Evolutionary conservation across 2,797 vertebrate species (phyloP), one percentile per base, ranked within the genome.

Genomic region (Macroramphosus scolopax): DNA sequence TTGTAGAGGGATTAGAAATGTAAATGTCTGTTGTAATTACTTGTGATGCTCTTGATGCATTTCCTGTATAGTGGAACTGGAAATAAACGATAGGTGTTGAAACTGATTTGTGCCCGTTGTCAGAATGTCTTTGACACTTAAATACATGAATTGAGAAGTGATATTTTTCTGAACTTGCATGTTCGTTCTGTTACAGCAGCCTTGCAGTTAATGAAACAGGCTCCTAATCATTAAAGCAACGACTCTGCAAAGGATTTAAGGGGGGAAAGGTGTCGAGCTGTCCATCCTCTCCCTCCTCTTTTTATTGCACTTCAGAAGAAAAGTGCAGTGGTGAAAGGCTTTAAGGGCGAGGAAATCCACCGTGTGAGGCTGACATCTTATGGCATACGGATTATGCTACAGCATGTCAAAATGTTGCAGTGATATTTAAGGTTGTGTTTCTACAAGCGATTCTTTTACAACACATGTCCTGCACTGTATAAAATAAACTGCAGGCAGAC

Each of bases 161-260:
- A 44, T 30, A 51, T 66, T 71, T 57, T 68, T 66, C 78, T 75
- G 48, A 76, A 63, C 41, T 51, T 37, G 75, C 50, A 44, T 47
- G 65, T 63, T 78, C 44, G 36, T 73, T 72, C 54, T 63, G 40
- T 75, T 24, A 47, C 40, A 63, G 46, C 45, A 5, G 35, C 34
- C 43, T 45, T 40, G 44, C 63, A 41, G 49, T 75, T 77, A 82
- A 83, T 84, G 63, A 70, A 48, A 22, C 52, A 43, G 15, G 61
- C 11, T 14, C 31, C 36, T 58, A 46, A 69, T 77, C 51, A 72
- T 63, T 67, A 17, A 58, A 61, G 46, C 43, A 54, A 60, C 55
- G 55, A 66, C n/a, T n/a, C 48, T 56, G 50, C 55, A 26, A 42
- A 67, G 32, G 57, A 55, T 47, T 42, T 63, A 39, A 45, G 8